Evolutionary conservation across 2,888 invertebrate genomes (phyloP).

Genomic region (Tenthredo amoena): DNA sequence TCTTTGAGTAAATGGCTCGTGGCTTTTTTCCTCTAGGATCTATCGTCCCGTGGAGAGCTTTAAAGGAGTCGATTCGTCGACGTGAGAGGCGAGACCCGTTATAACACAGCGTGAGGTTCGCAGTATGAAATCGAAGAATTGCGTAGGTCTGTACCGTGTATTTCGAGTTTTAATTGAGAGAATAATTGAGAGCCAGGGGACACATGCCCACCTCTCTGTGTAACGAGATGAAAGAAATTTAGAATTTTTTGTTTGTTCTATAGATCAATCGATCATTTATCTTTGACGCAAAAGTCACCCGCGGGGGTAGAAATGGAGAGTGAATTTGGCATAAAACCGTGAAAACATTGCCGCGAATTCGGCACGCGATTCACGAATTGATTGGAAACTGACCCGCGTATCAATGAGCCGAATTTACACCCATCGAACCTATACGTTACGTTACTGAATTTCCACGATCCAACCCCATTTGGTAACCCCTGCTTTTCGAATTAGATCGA

Average conservation of each 20-base stretch:
- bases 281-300: neutral
- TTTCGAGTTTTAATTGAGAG: slow-evolving; percentile 9
- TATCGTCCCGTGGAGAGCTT: slow-evolving; percentile 37
- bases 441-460: slow-evolving; percentile 12
- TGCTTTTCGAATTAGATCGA: slow-evolving; percentile 9
- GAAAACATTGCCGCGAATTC: neutral
- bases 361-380: neutral
- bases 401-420: slow-evolving; percentile 21
- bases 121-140: neutral
- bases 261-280: slow-evolving; percentile 8
- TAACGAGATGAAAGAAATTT: neutral
- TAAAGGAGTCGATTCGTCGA: slow-evolving; percentile 25
- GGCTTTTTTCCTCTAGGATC: neutral
- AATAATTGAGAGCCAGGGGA: neutral
- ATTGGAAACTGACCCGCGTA: slow-evolving; percentile 23
- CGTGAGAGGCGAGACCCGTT: neutral
- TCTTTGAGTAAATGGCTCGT: slow-evolving; percentile 28
- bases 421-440: neutral
- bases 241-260: neutral
- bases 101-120: neutral
- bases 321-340: neutral
- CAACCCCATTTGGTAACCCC: neutral
- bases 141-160: neutral
- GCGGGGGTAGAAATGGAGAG: neutral
- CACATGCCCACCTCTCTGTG: neutral